Evolutionary conservation across 30 jellyfish, hydroid and myxozoan genomes (phyloP), one percentile per base, ranked within the genome.

Genomic region (Catostylus mosaicus): DNA sequence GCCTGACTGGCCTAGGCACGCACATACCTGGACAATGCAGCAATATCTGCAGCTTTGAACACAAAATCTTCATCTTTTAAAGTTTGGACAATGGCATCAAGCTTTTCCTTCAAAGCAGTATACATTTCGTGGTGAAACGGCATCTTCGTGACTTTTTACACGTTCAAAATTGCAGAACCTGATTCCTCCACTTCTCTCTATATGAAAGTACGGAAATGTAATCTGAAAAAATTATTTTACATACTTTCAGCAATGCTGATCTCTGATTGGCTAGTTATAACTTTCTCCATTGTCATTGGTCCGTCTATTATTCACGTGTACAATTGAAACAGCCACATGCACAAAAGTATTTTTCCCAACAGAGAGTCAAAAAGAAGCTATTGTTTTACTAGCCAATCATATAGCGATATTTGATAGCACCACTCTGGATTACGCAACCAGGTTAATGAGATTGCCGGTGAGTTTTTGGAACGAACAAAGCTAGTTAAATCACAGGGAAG

Each of bases 391-490:
- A 33, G 43, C 88, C 88, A 77, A 77, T 77, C 78, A 77, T 68
- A 77, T 14, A 20, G 46, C 46, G 67, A 51, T 11, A 2, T 36
- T 7, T 22, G 38, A 67, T 67, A 32, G 47, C 75, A 23, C 90
- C 90, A 80, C 90, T 69, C 14, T 26, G 65, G 48, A 29, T 80
- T 80, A 80, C 78, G 90, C 84, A 80, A 80, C 48, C 36, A 59
- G 20, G 54, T 1, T 33, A 7, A 4, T 20, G 29, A 23, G 78
- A 33, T 59, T 59, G 71, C 71, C n/a, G n/a, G n/a, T n/a, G n/a
- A n/a, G n/a, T n/a, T n/a, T n/a, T n/a, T n/a, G n/a, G n/a, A n/a
- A n/a, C n/a, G n/a, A n/a, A n/a, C n/a, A n/a, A n/a, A n/a, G n/a
- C n/a, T n/a, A n/a, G n/a, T n/a, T n/a, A n/a, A n/a, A n/a, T n/a